Conservation (phyloP, 2,888 invertebrate species). For the Mythimna impura region DNA sequence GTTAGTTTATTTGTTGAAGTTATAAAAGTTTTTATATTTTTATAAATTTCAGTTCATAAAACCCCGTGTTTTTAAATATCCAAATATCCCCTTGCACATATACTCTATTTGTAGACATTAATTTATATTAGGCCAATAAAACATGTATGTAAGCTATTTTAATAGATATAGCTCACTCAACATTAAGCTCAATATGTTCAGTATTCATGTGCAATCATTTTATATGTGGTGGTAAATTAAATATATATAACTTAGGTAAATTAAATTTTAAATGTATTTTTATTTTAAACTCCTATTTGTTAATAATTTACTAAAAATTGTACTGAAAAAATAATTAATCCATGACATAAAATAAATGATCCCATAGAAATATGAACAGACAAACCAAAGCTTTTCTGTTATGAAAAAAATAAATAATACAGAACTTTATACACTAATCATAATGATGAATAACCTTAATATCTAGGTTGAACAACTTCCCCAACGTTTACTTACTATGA, state of each 20-base stretch:
- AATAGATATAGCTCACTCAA: neutral
- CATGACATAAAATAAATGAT: neutral
- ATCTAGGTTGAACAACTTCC: conserved; percentile 39
- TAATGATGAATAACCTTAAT: conserved; percentile 32
- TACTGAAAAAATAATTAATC: neutral
- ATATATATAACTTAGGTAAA: too few species aligned
- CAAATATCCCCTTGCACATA: too few species aligned
- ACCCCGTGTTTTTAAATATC: neutral
- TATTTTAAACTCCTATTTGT: neutral
- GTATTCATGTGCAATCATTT: neutral
- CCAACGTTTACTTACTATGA: conserved; percentile 32
- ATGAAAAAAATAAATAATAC: conserved; percentile 11
- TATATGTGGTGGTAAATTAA: neutral
- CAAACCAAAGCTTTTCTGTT: neutral
- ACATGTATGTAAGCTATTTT: neutral
- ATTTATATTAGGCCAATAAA: neutral
- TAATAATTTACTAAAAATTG: neutral
- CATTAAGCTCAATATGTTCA: neutral
- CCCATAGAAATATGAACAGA: conserved; percentile 1
- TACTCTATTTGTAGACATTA: neutral
- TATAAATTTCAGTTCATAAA: neutral
- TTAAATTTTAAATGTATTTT: neutral
- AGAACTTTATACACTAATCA: conserved; percentile 44
- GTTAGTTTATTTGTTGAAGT: neutral
- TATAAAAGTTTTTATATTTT: neutral